Evolutionary conservation across 2,113 vertebrate species (phyloP).

Genomic region (Dipodomys merriami): DNA sequence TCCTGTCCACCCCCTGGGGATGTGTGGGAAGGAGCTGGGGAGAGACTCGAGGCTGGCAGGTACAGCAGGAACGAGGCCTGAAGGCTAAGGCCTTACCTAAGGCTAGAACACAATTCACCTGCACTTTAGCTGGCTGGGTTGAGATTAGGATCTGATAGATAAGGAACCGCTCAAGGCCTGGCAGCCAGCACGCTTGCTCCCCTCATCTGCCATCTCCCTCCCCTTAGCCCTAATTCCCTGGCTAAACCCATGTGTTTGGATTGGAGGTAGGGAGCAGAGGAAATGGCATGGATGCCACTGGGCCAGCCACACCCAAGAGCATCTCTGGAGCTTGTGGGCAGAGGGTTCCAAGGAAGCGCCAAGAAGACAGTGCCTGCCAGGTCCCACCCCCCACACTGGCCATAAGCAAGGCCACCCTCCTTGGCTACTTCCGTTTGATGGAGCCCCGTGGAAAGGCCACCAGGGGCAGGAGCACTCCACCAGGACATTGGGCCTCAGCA

Average conservation of each 20-base stretch:
- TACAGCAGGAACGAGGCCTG: not conserved
- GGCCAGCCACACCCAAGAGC: not conserved
- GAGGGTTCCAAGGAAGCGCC: not conserved
- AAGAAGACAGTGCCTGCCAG: not conserved
- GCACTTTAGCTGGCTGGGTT: not conserved
- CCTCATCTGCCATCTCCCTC: not conserved
- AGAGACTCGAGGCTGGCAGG: not conserved
- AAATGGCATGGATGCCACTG: fast-evolving
- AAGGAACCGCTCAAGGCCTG: not conserved
- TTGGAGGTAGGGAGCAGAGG: not conserved
- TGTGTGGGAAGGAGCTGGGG: not conserved
- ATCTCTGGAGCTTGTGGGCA: not conserved
- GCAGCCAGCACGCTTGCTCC: not conserved
- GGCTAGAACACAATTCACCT: not conserved
- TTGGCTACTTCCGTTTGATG: not conserved
- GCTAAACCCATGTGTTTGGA: not conserved
- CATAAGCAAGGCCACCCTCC: not conserved
- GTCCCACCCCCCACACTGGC: not conserved
- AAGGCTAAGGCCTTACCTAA: not conserved
- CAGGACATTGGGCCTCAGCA: not conserved
- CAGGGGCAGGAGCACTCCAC: not conserved
- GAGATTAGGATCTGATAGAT: not conserved
- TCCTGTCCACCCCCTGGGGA: not conserved
- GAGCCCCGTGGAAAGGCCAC: not conserved
- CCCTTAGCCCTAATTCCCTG: not conserved